Percentiles rank a stretch among this genome's conserved stretches.
Conservation (phyloP, 2,888 invertebrate genomes). For the Axea sp. region DNA sequence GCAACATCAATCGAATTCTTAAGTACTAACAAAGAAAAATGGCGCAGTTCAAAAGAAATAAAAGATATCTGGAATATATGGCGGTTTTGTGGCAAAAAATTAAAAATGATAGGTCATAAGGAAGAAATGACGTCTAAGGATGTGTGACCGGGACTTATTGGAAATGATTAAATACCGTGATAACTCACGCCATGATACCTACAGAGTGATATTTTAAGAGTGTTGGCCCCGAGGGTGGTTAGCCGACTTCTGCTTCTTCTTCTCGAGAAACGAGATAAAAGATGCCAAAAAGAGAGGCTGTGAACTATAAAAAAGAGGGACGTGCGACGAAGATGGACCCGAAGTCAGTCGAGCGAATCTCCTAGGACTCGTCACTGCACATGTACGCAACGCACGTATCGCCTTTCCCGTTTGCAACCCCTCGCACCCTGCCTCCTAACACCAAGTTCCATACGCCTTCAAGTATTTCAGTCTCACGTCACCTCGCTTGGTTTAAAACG, state of each 20-base stretch:
- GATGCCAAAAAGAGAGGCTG: slow-evolving; percentile 34
- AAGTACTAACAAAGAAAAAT: slow-evolving; percentile 28
- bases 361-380: slow-evolving; percentile 71
- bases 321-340: slow-evolving; percentile 48
- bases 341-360: slow-evolving; percentile 70
- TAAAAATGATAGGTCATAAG: slow-evolving; percentile 28
- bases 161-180: slow-evolving; percentile 75
- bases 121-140: slow-evolving; percentile 49
- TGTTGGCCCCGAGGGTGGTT: slow-evolving; percentile 67
- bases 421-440: slow-evolving; percentile 59
- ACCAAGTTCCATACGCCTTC: slow-evolving; percentile 46
- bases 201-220: slow-evolving; percentile 74
- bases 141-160: slow-evolving; percentile 70
- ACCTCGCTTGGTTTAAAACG: slow-evolving; percentile 59
- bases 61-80: slow-evolving; percentile 31
- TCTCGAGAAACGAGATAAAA: slow-evolving; percentile 42
- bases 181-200: slow-evolving; percentile 70
- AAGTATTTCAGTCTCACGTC: slow-evolving; percentile 50
- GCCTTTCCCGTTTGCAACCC: slow-evolving; percentile 67
- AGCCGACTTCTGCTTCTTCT: slow-evolving; percentile 20
- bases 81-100: slow-evolving; percentile 21
- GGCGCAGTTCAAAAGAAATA: slow-evolving; percentile 8
- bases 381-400: slow-evolving; percentile 75
- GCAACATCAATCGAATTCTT: too few relatives aligned
- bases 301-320: slow-evolving; percentile 36